phyloP scores from a whole-genome alignment of 1,140 invertebrate species.

The Leptonema lineaticorne region DNA sequence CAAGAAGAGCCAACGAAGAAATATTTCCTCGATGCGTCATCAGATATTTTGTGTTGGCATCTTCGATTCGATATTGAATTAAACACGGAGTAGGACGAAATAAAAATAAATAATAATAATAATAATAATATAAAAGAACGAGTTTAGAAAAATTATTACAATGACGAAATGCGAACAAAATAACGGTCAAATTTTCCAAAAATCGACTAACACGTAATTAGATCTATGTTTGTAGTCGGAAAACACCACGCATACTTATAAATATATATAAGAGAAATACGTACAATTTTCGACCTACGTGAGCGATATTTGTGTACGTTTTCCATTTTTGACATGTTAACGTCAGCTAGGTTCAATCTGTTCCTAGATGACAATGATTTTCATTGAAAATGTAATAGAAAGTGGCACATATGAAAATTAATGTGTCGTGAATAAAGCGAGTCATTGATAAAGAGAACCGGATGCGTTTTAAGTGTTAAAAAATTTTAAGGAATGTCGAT shows the following conservation, averaged over 20 bases:
- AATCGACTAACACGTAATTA: neutral
- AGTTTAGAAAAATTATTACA: neutral
- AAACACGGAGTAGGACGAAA: neutral
- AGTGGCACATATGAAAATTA: no score
- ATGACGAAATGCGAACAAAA: neutral
- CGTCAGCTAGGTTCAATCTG: no score
- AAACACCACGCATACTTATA: neutral
- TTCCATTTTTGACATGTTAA: neutral
- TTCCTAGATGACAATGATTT: no score
- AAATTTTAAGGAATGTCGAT: no score
- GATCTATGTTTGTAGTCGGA: neutral
- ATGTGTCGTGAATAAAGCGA: no score
- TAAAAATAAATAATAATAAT: neutral
- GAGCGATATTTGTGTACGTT: slow-evolving; percentile 3
- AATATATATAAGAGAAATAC: no score
- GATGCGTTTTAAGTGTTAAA: no score
- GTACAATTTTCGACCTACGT: slow-evolving; percentile 9
- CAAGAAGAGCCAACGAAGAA: neutral
- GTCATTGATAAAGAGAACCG: no score
- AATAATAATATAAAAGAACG: no score
- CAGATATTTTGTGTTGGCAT: neutral
- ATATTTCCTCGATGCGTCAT: slow-evolving; percentile 2
- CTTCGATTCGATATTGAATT: slow-evolving; percentile 4
- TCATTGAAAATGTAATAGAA: no score
- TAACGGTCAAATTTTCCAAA: slow-evolving; percentile 10